Evolutionary conservation across 2,888 invertebrate genomes (phyloP).

Genomic region (Seira sanloemensis): DNA sequence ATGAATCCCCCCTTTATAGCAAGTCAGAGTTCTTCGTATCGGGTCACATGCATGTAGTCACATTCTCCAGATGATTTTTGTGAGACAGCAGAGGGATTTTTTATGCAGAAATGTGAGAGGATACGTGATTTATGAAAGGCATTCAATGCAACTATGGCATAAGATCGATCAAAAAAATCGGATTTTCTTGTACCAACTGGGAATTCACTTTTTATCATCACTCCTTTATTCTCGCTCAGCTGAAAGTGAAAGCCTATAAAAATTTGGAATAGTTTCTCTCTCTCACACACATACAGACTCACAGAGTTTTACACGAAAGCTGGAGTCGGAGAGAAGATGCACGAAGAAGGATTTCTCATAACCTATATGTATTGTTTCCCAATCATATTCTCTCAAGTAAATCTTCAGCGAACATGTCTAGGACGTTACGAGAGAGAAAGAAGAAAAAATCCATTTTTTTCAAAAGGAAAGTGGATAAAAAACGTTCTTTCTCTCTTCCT

Average conservation of each 20-base stretch:
- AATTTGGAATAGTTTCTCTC: slow-evolving; percentile 3
- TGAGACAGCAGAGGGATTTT: slow-evolving; percentile 12
- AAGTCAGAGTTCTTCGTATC: not conserved
- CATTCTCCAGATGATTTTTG: not conserved
- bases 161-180: slow-evolving; percentile 66
- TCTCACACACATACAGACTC: not conserved
- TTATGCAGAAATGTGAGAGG: slow-evolving; percentile 4
- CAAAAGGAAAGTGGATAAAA: not conserved
- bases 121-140: slow-evolving; percentile 56
- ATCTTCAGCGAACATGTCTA: not conserved
- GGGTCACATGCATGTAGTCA: not conserved
- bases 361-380: not conserved
- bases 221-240: slow-evolving; percentile 47
- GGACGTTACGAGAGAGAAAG: not conserved
- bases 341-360: not conserved
- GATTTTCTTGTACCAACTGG: slow-evolving; percentile 45
- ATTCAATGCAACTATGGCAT: not conserved
- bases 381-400: not conserved
- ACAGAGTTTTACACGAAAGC: not conserved
- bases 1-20: not conserved
- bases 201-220: slow-evolving; percentile 46
- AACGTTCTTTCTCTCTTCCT: not conserved
- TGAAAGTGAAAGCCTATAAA: slow-evolving; percentile 16
- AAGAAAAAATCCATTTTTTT: slow-evolving; percentile 1
- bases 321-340: not conserved